A percentile compares a stretch with the other conserved stretches of the same genome.
phyloP scores from a whole-genome alignment of 2,888 invertebrate genomes.

The Nemapogon koenigi region DNA sequence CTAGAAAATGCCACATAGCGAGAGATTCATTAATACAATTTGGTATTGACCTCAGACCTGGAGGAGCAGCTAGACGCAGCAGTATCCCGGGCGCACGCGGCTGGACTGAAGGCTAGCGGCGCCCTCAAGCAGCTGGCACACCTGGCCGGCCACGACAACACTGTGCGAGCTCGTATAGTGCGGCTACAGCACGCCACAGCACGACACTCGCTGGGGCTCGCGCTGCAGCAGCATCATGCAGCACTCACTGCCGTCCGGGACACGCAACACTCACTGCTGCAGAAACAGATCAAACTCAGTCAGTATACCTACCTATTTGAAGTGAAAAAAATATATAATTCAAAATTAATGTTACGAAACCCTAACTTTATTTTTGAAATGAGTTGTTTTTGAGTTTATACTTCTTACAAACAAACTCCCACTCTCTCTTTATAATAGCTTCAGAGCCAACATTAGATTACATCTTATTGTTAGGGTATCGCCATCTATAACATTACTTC shows the following conservation, averaged over 20 bases:
- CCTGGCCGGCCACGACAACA: conserved; percentile 20
- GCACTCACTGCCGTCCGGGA: conserved; percentile 58
- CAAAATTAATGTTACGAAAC: neutral
- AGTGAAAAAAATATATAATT: neutral
- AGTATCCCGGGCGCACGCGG: conserved; percentile 56
- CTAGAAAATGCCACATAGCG: too few relatives aligned
- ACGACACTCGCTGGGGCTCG: conserved; percentile 47
- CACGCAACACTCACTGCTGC: conserved; percentile 57
- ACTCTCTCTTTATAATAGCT: too few relatives aligned
- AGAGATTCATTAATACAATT: too few relatives aligned
- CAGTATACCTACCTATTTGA: conserved; percentile 18
- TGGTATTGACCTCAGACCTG: conserved; percentile 63
- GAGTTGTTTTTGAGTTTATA: too few relatives aligned
- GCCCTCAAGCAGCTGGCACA: conserved; percentile 58
- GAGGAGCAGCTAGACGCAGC: conserved; percentile 67
- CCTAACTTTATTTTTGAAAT: too few relatives aligned
- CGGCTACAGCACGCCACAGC: conserved; percentile 51
- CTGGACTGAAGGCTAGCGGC: conserved; percentile 55
- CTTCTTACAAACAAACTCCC: too few relatives aligned
- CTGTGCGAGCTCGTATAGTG: conserved; percentile 42
- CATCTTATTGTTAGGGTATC: too few relatives aligned
- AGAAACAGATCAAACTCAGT: conserved; percentile 65
- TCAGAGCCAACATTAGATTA: too few relatives aligned
- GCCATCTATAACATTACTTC: too few relatives aligned
- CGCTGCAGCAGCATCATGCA: conserved; percentile 55